These are phyloP conservation scores for Blera fallax DNA, from an alignment of 2,888 invertebrate genomes.

Conservation along the genomic window DNA sequence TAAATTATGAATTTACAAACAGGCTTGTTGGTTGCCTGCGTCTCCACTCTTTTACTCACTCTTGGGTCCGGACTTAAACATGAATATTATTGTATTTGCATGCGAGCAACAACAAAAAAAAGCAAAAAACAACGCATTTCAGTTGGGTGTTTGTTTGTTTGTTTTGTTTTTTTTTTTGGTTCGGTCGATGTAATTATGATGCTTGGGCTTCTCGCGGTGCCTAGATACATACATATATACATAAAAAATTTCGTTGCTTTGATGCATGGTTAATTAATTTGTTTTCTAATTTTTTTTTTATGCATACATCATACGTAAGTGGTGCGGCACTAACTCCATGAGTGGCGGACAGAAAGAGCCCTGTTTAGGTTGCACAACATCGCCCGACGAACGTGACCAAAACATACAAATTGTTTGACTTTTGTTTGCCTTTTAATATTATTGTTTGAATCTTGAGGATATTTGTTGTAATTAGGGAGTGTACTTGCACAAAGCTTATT, in stretches of 20 bases:
- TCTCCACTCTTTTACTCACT: conserved; percentile 1
- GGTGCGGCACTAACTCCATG: conserved; percentile 14
- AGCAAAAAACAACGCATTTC: conserved; percentile 47
- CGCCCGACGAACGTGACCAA: conserved; percentile 61
- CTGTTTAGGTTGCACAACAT: conserved; percentile 62
- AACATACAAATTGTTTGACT: conserved; percentile 50
- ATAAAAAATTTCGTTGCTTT: conserved; percentile 44
- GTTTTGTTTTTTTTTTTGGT: neutral
- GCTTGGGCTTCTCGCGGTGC: conserved; percentile 27
- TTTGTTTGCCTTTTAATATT: conserved; percentile 32
- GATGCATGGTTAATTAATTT: conserved; percentile 71
- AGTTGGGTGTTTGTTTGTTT: conserved; percentile 41
- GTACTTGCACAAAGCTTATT: conserved; percentile 20
- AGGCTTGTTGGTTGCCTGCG: conserved; percentile 27
- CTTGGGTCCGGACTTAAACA: conserved; percentile 50
- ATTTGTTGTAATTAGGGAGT: conserved; percentile 47
- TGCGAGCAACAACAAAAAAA: conserved; percentile 36
- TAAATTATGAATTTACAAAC: conserved; percentile 71
- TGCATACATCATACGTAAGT: too few species aligned
- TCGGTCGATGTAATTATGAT: conserved; percentile 63
- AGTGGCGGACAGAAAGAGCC: conserved; percentile 8
- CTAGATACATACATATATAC: conserved; percentile 49
- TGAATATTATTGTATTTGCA: conserved; percentile 57
- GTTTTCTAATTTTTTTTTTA: conserved; percentile 54
- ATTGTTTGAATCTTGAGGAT: conserved; percentile 44